A percentile compares a stretch with the other conserved stretches of the same genome.
Conservation (phyloP, 2,888 invertebrate species). For the Metallyticus violacea region DNA sequence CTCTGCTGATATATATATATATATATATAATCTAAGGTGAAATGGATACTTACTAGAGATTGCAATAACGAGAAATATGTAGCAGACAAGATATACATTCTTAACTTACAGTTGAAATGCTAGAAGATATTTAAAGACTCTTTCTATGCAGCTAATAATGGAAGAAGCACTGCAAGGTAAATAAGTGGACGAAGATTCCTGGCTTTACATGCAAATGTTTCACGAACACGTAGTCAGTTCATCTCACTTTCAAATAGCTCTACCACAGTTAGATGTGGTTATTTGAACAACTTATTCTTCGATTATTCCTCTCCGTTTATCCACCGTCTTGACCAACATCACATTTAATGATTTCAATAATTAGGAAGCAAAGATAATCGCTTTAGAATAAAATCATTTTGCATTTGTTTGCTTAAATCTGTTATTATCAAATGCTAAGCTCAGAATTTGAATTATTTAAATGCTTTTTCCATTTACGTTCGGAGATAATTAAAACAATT, state of each 20-base stretch:
- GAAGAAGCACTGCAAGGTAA: neutral
- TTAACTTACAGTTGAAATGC: no score
- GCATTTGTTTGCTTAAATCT: neutral
- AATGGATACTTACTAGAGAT: no score
- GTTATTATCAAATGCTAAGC: no score
- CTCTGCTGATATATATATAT: no score
- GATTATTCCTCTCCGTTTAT: neutral
- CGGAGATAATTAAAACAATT: neutral
- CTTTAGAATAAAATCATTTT: neutral
- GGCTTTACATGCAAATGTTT: neutral
- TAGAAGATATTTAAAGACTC: no score
- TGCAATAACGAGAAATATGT: no score
- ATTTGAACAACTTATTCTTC: neutral
- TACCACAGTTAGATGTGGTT: neutral
- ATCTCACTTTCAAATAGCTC: neutral
- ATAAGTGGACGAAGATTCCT: neutral
- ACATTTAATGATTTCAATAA: neutral
- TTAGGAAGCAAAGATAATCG: neutral
- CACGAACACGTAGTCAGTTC: neutral
- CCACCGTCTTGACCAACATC: neutral
- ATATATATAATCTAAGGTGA: no score
- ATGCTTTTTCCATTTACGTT: neutral
- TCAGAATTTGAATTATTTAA: neutral
- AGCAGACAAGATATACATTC: no score
- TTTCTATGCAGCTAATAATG: no score